phyloP scores from a whole-genome alignment of 35 echinoderm and acorn worm genomes.

The Hemicentrotus pulcherrimus region DNA sequence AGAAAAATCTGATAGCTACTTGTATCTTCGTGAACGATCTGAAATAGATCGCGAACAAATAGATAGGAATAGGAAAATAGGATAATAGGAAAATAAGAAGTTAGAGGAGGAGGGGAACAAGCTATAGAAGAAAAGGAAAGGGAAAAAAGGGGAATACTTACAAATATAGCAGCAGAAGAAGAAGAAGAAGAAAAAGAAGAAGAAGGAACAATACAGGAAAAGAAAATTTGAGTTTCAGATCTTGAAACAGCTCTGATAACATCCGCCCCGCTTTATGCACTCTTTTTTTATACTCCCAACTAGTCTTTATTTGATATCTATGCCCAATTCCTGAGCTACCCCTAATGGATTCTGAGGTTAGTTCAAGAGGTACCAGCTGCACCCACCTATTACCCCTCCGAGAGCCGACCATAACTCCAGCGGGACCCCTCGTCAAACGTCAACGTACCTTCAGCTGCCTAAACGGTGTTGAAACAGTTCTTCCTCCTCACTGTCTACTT shows the following conservation, averaged over 20 bases:
- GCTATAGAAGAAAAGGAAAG: too few species aligned
- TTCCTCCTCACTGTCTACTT: not conserved
- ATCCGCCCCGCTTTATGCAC: not conserved
- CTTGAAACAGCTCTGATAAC: slow-evolving; percentile 3
- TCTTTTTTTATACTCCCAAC: not conserved
- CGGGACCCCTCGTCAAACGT: slow-evolving; percentile 18
- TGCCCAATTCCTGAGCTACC: not conserved
- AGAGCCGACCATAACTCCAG: not conserved
- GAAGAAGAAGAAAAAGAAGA: too few species aligned
- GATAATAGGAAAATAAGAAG: too few species aligned
- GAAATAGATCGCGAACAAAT: too few species aligned
- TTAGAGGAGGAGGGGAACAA: too few species aligned
- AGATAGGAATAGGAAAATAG: too few species aligned
- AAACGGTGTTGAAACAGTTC: slow-evolving; percentile 25
- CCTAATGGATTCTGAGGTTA: not conserved
- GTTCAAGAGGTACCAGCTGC: slow-evolving; percentile 23
- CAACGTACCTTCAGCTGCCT: slow-evolving; percentile 26
- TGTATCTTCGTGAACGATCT: too few species aligned
- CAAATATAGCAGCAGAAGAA: too few species aligned
- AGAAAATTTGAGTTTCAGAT: not conserved
- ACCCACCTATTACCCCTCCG: slow-evolving; percentile 20
- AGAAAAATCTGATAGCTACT: too few species aligned
- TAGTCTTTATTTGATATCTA: not conserved
- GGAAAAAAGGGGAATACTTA: too few species aligned
- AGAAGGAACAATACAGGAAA: too few species aligned